These are phyloP conservation scores for Platysternon megacephalum DNA, from an alignment of 2,113 vertebrate species.

Conservation along the genomic window DNA sequence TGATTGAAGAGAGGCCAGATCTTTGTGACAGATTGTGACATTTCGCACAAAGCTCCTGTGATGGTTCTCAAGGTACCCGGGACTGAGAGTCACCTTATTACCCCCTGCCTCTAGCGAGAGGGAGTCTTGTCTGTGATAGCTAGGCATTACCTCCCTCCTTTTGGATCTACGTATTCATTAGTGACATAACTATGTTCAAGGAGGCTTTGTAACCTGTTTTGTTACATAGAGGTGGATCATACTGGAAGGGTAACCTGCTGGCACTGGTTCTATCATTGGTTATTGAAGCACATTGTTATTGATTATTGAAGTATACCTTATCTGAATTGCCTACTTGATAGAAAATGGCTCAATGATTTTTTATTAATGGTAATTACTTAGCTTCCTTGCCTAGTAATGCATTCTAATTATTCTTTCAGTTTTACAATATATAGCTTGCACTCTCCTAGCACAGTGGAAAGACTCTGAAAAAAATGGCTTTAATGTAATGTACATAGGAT, in stretches of 20 bases:
- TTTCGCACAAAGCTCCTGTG: too few relatives aligned
- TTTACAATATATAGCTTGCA: not conserved
- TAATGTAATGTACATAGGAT: not conserved
- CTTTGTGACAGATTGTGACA: too few relatives aligned
- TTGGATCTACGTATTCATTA: not conserved
- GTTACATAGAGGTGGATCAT: rapidly evolving
- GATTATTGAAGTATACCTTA: not conserved
- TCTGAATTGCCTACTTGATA: not conserved
- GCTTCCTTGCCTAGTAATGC: conserved; percentile 9
- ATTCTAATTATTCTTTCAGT: conserved; percentile 13
- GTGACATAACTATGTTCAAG: not conserved
- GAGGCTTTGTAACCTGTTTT: not conserved
- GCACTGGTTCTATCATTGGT: not conserved
- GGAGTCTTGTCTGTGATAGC: too few relatives aligned
- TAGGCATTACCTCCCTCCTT: too few relatives aligned
- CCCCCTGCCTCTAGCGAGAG: too few relatives aligned
- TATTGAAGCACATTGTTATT: not conserved
- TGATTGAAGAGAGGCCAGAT: too few relatives aligned
- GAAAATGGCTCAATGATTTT: not conserved
- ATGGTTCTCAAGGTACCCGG: too few relatives aligned
- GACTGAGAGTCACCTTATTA: too few relatives aligned
- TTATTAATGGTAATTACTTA: conserved; percentile 8
- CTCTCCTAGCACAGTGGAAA: conserved; percentile 15
- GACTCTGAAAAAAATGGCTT: conserved; percentile 31
- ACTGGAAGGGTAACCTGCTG: rapidly evolving